Conservation (phyloP, 2,888 invertebrate genomes). For the Caenorhabditis sp. region DNA sequence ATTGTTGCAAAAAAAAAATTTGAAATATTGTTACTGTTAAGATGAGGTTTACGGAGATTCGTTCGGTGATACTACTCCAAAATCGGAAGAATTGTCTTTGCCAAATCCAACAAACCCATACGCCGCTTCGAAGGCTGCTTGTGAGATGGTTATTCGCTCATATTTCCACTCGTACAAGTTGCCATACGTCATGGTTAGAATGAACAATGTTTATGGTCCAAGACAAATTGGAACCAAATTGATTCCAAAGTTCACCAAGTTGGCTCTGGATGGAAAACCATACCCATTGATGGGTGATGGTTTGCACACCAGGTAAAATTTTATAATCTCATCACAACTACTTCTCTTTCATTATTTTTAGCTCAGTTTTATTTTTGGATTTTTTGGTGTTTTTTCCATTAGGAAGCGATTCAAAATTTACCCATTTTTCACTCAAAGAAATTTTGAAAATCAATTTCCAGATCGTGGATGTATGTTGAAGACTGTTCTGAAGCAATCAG, state of each 20-base stretch:
- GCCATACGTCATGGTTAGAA: conserved; percentile 70
- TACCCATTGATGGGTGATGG: conserved; percentile 71
- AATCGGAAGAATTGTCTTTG: conserved; percentile 57
- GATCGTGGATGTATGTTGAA: conserved; percentile 70
- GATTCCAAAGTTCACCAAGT: conserved; percentile 69
- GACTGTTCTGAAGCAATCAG: conserved; percentile 69
- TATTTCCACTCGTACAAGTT: conserved; percentile 70
- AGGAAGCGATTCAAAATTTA: too few species aligned
- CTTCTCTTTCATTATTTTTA: too few species aligned
- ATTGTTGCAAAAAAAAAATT: neutral
- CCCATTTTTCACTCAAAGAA: too few species aligned
- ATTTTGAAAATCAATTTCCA: too few species aligned
- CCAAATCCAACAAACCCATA: conserved; percentile 70
- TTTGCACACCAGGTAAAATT: conserved; percentile 61
- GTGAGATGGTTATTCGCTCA: conserved; percentile 64
- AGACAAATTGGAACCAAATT: conserved; percentile 65
- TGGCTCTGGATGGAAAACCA: conserved; percentile 66
- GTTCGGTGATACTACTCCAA: conserved; percentile 59
- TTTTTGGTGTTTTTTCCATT: too few species aligned
- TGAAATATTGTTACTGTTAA: conserved; percentile 14
- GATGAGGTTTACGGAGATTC: conserved; percentile 72
- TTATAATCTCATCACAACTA: too few species aligned
- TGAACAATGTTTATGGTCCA: conserved; percentile 63
- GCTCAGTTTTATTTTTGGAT: too few species aligned
- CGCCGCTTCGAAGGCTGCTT: conserved; percentile 70